Percentiles rank a stretch among this genome's conserved stretches.
Conservation (phyloP, 2,113 vertebrate genomes). For the Heterotis niloticus region DNA sequence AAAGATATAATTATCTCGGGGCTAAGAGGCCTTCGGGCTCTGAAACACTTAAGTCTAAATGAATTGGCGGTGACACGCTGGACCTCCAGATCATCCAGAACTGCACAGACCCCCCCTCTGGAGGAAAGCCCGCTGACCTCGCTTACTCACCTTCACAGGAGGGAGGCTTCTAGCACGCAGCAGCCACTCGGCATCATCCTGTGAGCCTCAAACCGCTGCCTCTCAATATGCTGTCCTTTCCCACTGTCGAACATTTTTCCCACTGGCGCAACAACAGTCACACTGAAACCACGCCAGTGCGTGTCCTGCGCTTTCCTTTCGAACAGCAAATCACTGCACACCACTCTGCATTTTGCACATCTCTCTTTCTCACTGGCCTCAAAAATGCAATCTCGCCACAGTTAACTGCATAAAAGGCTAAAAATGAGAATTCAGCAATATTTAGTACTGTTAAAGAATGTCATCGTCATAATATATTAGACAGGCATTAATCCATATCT, state of each 20-base stretch:
- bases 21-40: constrained; percentile 22
- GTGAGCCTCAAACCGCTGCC: not conserved
- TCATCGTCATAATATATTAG: not conserved
- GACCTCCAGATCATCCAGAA: constrained; percentile 37
- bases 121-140: too few species aligned
- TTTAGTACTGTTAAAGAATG: not conserved
- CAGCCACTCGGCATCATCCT: not conserved
- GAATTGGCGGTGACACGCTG: constrained; percentile 30
- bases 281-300: too few species aligned
- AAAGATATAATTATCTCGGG: constrained; percentile 35
- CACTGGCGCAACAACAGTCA: not conserved
- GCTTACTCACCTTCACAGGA: constrained; percentile 26
- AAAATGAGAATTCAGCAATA: too few species aligned
- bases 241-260: not conserved
- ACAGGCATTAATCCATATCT: too few species aligned
- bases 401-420: too few species aligned
- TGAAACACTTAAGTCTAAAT: constrained; percentile 33
- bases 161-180: constrained; percentile 16
- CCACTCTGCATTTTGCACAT: too few species aligned
- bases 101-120: constrained; percentile 18
- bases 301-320: too few species aligned
- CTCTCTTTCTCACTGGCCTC: too few species aligned
- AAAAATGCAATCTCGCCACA: too few species aligned
- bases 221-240: not conserved
- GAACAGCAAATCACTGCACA: too few species aligned